Evolutionary conservation across 2,797 vertebrate genomes (phyloP), one percentile per base, ranked within the genome.

Genomic region (Urophycis tenuis): DNA sequence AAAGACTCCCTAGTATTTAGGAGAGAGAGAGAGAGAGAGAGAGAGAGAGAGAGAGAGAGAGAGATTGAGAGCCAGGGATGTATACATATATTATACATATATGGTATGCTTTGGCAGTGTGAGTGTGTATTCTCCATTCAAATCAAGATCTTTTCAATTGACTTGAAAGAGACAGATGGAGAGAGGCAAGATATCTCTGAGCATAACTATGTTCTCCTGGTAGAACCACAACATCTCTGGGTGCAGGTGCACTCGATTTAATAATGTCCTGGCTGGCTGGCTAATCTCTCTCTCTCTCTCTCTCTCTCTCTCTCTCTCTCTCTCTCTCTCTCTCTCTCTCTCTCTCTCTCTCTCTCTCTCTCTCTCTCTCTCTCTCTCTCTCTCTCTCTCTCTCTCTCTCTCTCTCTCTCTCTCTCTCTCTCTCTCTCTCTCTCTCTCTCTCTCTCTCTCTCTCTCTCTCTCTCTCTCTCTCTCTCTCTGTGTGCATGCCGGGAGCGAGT

Each of bases 1-100:
- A 86, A 81, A 88, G 90, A 92, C 93, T 93, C 91, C 89, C 90
- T 77, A 30, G 77, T 89, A 49, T 49, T 49, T 22, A 49, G 3
- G 22, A 49, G 22, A 49, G 17, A 60, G 8, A 2, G 53, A 60
- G 7, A 9, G 53, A 25, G 6, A 49, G 72, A 29, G 1, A 9
- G 25, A 12, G 72, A 25, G 22, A 10, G 70, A 34, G 53, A 7
- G 49, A 8, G 1, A 33, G 19, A 71, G 53, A 60, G 31, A 32
- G 30, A 71, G 53, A 60, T 1, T 6, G 22, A n/a, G 53, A 60
- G 53, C 11, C 0, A 10, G 67, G 33, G 32, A 34, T 5, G 14
- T 6, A 71, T 17, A 15, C 14, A 2, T n/a, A 60, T 25, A 41
- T 15, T 15, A 41, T 12, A 41, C 39, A 41, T 11, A 14, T 0